These are phyloP conservation scores for Indicator maculatus DNA, from an alignment of 2,113 vertebrate genomes.

Conservation along the genomic window DNA sequence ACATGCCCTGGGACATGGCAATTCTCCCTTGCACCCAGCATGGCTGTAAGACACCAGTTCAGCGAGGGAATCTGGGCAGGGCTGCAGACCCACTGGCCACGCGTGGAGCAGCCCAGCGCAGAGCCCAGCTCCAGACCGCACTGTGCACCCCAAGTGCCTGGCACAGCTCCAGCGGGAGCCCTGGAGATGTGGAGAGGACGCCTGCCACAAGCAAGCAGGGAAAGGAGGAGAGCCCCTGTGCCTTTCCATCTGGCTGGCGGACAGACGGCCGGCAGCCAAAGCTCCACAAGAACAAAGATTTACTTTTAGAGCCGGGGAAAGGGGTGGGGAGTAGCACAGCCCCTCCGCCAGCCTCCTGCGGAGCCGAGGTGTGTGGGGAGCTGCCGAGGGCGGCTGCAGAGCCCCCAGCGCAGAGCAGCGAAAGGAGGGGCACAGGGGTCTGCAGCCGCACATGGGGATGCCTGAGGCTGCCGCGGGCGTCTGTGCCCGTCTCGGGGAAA, in stretches of 20 bases:
- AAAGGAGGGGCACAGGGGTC: neutral
- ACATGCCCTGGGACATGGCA: neutral
- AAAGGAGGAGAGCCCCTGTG: conserved; percentile 41
- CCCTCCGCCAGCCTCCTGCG: conserved; percentile 1
- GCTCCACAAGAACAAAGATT: conserved; percentile 64
- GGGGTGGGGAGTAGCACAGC: conserved; percentile 30
- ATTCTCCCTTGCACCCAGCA: neutral
- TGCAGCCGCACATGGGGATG: neutral
- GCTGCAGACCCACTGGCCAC: neutral
- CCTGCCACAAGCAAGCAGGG: conserved; percentile 1
- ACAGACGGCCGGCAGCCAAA: conserved; percentile 53
- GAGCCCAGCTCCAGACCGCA: neutral
- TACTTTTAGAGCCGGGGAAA: conserved; percentile 43
- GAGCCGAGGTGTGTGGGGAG: conserved; percentile 15
- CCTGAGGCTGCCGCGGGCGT: neutral
- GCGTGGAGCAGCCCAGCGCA: neutral
- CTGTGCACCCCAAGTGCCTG: neutral
- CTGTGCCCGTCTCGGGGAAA: neutral
- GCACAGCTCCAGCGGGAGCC: conserved; percentile 16
- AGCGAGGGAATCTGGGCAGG: neutral
- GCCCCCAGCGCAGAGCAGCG: neutral
- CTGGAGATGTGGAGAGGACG: neutral
- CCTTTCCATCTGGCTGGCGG: conserved; percentile 59
- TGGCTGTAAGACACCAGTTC: rapidly evolving
- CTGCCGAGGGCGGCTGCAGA: neutral